Evolutionary conservation across 2,113 vertebrate genomes (phyloP).

Genomic region (Lepus europaeus): DNA sequence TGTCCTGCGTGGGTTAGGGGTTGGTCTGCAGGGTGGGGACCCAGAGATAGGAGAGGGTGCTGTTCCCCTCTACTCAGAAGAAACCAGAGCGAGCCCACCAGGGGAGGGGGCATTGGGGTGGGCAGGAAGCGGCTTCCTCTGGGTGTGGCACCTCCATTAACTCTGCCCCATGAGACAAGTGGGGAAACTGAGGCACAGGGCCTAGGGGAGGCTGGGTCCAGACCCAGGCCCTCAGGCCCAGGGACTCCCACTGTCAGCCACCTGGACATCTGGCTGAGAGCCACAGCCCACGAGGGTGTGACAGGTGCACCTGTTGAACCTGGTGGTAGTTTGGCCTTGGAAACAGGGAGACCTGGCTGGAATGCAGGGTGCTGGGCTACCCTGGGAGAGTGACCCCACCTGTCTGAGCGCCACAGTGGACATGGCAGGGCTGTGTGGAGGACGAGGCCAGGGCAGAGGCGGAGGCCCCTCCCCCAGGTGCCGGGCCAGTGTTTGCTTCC

Average conservation of each 20-base stretch:
- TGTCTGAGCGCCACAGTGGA: neutral
- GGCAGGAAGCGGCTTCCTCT: rapidly evolving
- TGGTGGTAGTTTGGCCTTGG: neutral
- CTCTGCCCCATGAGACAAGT: neutral
- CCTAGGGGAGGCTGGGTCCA: neutral
- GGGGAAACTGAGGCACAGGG: neutral
- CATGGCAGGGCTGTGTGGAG: neutral
- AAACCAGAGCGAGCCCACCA: too few species aligned
- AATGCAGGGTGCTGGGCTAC: neutral
- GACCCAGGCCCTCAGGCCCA: neutral
- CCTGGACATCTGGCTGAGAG: neutral
- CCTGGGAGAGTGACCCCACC: neutral
- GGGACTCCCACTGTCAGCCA: neutral
- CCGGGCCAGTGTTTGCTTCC: neutral
- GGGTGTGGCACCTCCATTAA: neutral
- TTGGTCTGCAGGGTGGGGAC: rapidly evolving
- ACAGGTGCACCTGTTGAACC: neutral
- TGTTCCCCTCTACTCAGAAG: neutral
- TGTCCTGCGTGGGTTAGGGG: neutral
- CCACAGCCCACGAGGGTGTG: rapidly evolving
- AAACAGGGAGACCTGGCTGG: neutral
- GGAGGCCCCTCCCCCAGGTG: too few species aligned
- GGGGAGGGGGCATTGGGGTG: rapidly evolving
- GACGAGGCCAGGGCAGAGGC: rapidly evolving
- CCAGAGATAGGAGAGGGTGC: neutral